Evolutionary conservation across 2,797 vertebrate genomes (phyloP).

Genomic region (Acropternis orthonyx): DNA sequence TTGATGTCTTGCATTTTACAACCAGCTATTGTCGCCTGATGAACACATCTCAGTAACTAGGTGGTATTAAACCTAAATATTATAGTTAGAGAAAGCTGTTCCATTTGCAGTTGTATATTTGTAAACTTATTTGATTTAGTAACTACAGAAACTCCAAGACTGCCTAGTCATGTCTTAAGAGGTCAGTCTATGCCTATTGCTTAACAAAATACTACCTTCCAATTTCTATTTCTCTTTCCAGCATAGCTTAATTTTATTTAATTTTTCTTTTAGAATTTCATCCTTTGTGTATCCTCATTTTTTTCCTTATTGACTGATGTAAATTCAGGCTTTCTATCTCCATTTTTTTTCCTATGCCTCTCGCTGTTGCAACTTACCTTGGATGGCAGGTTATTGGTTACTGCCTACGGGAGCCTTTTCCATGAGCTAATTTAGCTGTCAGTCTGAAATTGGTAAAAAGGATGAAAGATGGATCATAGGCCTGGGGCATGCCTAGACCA

Average conservation of each 20-base stretch:
- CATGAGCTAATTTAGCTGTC: constrained; percentile 76
- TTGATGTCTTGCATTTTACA: constrained; percentile 8
- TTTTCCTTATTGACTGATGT: constrained; percentile 9
- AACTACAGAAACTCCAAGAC: not conserved
- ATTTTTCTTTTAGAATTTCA: not conserved
- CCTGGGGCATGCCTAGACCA: constrained; percentile 61
- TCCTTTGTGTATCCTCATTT: not conserved
- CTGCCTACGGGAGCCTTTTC: constrained; percentile 70
- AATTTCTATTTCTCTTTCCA: constrained; percentile 2
- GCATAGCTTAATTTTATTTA: not conserved
- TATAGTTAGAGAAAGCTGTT: not conserved
- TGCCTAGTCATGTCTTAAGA: not conserved
- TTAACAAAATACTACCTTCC: constrained; percentile 9
- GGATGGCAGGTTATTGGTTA: constrained; percentile 63
- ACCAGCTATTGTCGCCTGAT: not conserved
- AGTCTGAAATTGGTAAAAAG: constrained; percentile 70
- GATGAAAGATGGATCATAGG: constrained; percentile 70
- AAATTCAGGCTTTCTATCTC: constrained; percentile 53
- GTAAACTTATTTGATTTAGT: not conserved
- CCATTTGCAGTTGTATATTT: not conserved
- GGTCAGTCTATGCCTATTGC: not conserved
- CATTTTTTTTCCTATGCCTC: not conserved
- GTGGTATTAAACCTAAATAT: not conserved
- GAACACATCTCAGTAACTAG: not conserved
- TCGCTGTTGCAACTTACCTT: constrained; percentile 62